These are phyloP conservation scores for Chlorospingus semifuscus DNA, from an alignment of 2,797 vertebrate genomes.

Conservation along the genomic window DNA sequence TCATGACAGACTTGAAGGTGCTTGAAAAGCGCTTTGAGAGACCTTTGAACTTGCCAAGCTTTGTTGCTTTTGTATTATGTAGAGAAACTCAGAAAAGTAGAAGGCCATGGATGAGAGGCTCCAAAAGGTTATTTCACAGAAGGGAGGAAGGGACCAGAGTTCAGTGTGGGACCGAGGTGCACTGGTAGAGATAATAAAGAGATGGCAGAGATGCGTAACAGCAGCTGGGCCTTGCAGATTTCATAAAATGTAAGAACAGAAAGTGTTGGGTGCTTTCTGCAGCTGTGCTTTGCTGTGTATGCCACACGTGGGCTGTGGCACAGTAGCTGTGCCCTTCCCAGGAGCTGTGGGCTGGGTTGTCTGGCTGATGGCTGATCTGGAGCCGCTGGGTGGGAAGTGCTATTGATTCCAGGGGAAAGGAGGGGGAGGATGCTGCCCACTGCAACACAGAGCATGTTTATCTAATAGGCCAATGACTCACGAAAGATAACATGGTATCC, in stretches of 20 bases:
- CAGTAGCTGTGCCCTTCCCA: not conserved
- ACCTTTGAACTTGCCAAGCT: conserved; percentile 8
- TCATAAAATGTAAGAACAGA: not conserved
- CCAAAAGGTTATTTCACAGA: conserved; percentile 22
- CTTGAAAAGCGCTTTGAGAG: conserved; percentile 15
- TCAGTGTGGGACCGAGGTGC: conserved; percentile 2
- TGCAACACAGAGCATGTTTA: conserved; percentile 21
- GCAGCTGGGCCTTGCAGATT: not conserved
- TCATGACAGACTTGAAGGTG: not conserved
- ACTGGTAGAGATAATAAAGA: not conserved
- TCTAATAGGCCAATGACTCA: conserved; percentile 34
- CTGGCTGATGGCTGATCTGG: not conserved
- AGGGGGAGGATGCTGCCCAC: conserved; percentile 10
- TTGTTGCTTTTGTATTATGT: conserved; percentile 11
- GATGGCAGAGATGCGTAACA: conserved; percentile 1
- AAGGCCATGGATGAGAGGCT: conserved; percentile 1
- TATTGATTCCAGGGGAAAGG: conserved; percentile 2
- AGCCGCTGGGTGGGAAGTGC: not conserved
- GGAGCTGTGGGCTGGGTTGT: not conserved
- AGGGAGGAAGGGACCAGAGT: conserved; percentile 2
- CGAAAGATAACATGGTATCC: not conserved
- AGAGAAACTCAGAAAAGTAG: conserved; percentile 7
- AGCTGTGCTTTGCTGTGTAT: not conserved
- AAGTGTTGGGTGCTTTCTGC: not conserved
- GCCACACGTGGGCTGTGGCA: not conserved